A percentile compares a stretch with the other conserved stretches of the same genome.
phyloP scores from a whole-genome alignment of 1,140 invertebrate species.

The Euwallacea similis region DNA sequence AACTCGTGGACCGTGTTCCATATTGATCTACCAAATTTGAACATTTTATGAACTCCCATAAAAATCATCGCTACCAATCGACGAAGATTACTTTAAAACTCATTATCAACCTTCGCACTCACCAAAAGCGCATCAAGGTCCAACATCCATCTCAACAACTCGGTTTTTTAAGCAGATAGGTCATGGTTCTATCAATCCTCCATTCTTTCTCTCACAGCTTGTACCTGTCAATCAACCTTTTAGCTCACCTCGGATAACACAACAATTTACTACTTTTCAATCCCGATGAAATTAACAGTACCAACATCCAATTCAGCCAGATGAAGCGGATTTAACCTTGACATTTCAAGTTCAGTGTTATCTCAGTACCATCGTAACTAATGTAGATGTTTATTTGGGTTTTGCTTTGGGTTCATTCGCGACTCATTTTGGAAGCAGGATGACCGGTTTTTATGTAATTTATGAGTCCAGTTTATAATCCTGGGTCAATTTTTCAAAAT shows the following conservation, averaged over 20 bases:
- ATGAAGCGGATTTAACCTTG: not conserved
- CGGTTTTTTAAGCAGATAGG: not conserved
- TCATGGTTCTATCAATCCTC: not conserved
- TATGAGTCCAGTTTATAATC: not conserved
- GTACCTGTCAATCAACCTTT: not conserved
- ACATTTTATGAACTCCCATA: no score
- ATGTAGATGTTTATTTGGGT: not conserved
- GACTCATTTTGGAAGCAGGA: not conserved
- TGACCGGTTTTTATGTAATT: conserved; percentile 1
- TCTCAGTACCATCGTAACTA: not conserved
- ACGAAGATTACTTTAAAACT: no score
- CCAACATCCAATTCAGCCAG: not conserved
- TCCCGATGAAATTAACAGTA: not conserved
- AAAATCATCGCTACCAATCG: no score
- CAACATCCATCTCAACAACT: no score
- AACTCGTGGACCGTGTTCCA: no score
- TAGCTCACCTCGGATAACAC: not conserved
- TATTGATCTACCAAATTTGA: no score
- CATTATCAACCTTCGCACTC: no score
- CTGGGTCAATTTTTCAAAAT: no score
- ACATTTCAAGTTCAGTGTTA: conserved; percentile 3
- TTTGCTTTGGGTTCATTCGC: not conserved
- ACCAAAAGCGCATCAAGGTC: no score
- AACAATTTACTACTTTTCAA: not conserved
- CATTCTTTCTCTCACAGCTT: not conserved